Evolutionary conservation across 2,113 vertebrate genomes (phyloP), one percentile per base, ranked within the genome.

Genomic region (Brevimyrus niger): DNA sequence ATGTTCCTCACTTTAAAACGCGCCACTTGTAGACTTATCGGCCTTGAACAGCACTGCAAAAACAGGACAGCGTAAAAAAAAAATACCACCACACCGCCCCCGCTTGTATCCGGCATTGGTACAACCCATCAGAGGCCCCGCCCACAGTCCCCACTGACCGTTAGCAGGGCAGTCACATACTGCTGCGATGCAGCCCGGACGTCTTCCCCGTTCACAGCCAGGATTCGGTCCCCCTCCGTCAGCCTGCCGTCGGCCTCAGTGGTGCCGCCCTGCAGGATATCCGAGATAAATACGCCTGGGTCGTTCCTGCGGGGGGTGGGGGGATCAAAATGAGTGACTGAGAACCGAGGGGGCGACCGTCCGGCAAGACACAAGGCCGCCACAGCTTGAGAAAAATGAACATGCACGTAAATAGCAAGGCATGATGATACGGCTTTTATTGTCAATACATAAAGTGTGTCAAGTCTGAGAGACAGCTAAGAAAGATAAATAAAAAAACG

Each of bases 261-360:
- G 91, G 97, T 96, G 83, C 98, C 97, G 93, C 98, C 97, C 94
- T 96, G 97, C 90, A 97, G 96, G 42, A 99, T 97, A 90, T 98
- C 98, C 23, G 98, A 98, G 89, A 99, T 97, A 94, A 99, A 99
- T 84, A 99, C 96, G 23, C 98, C 98, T 0, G 96, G 97, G 92
- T 98, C 98, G 92, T 97, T 97, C 93, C 98, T 96, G 94, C 90
- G 94, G 93, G 65, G 38, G 8, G 10, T 23, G n/a, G 17, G 44
- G 4, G 82, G 42, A 8, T 7, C 44, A 47, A 46, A 44, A 47
- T 19, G 19, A 42, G 42, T 9, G 80, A 47, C 42, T 0, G 4
- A 23, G 35, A 19, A 23, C 0, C n/a, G n/a, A 65, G 11, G 61
- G 61, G 61, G 61, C 3, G 9, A 65, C 61, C 31, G 4, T 31